phyloP scores from a whole-genome alignment of 2,888 invertebrate species.

The Cheilosia vulpina region DNA sequence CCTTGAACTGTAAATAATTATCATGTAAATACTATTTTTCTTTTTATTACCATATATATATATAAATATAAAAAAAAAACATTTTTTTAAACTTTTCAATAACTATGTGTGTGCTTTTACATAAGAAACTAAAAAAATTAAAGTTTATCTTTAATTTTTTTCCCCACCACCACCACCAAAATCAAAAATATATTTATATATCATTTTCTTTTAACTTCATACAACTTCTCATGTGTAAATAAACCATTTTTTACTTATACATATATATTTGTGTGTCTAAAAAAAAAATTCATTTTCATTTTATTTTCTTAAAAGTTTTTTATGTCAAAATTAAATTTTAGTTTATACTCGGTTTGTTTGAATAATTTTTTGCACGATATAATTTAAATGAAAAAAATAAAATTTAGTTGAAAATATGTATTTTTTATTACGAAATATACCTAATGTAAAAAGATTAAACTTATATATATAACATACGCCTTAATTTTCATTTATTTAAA shows the following conservation, averaged over 20 bases:
- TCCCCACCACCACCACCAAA: slow-evolving; percentile 38
- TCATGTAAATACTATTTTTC: slow-evolving; percentile 79
- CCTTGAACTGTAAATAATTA: slow-evolving; percentile 82
- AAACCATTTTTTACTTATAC: slow-evolving; percentile 75
- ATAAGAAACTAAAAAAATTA: slow-evolving; percentile 70
- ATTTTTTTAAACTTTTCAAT: slow-evolving; percentile 78
- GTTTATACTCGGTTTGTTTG: slow-evolving; percentile 13
- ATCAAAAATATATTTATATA: slow-evolving; percentile 67
- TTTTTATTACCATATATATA: slow-evolving; percentile 71
- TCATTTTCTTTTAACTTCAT: slow-evolving; percentile 70
- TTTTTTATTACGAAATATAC: slow-evolving; percentile 52
- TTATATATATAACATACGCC: slow-evolving; percentile 65
- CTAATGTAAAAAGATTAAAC: slow-evolving; percentile 74
- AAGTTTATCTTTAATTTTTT: slow-evolving; percentile 74
- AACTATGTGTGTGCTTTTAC: slow-evolving; percentile 76
- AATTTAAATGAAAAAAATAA: slow-evolving; percentile 38
- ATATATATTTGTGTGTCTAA: slow-evolving; percentile 76
- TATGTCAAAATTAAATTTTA: slow-evolving; percentile 73
- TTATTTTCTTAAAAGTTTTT: slow-evolving; percentile 60
- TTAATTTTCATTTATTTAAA: slow-evolving; percentile 46
- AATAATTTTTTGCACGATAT: slow-evolving; percentile 59
- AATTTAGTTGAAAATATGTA: slow-evolving; percentile 41
- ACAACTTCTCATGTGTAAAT: slow-evolving; percentile 76
- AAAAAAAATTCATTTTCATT: slow-evolving; percentile 50
- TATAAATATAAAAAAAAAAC: slow-evolving; percentile 76